Evolutionary conservation across 2,888 invertebrate species (phyloP), one percentile per base, ranked within the genome.

Genomic region (Drosophila maculinotata): DNA sequence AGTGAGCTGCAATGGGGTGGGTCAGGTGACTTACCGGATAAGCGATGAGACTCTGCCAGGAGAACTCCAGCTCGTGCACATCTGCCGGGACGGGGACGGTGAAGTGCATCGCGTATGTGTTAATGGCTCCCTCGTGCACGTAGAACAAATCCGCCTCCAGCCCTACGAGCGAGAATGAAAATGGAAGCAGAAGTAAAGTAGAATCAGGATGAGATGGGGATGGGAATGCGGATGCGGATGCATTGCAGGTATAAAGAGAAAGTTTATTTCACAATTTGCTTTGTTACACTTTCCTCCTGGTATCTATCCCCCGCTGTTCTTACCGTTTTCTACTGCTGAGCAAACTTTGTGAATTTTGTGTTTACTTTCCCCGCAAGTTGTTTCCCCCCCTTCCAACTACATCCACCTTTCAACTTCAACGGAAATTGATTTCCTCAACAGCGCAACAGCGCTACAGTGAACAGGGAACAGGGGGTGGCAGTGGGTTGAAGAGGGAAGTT

Each of bases 81-180:
- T 95, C 94, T 1, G 95, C 94, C 15, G 95, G 95, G 44, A 97
- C 95, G 2, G 95, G 95, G 25, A 97, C 95, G 74, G 95, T 94
- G 92, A 97, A 97, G 88, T 95, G 94, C 91, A 97, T 95, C 4
- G 97, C 97, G 90, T 97, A 97, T 58, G 95, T 94, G 92, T 97
- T 97, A 79, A 97, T 95, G 62, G 95, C 94, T 25, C 97, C 97
- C 88, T 96, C 95, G 68, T 95, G 93, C 10, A 97, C 96, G 91
- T 97, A 97, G 92, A 94, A 97, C 76, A 97, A 90, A 90, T 95
- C 95, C n/a, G 95, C 95, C 80, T 95, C 93, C 81, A 95, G 92
- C 82, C 95, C 95, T 95, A 93, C 14, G 6, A 44, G 5, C 12
- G 45, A 3, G 12, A 54, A 30, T 25, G 45, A 26, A 30, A 44